Base-by-base conservation (phyloP, 2,113 vertebrate species). In the Crypturellus undulatus region DNA sequence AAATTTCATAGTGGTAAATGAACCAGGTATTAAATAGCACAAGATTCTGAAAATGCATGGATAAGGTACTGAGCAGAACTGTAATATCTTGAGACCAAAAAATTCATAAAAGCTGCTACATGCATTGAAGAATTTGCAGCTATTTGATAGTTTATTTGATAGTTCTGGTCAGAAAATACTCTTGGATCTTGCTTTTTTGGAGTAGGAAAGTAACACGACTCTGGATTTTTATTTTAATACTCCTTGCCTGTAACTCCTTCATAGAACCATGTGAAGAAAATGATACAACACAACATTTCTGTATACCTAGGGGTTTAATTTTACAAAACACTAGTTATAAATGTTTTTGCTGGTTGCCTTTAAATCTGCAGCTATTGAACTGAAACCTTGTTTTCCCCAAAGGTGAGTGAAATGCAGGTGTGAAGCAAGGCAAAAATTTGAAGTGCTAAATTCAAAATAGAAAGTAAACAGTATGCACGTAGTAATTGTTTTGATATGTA, bases 381-480 rank as follows among this genome's bases (percentile, higher is more conserved):
- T 90, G 69, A 90, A 91, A 58, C 59, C 73, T 93, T 93, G 82
- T 79, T 96, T 96, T 96, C 52, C 87, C 84, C 90, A 90, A 69
- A 89, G 82, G n/a, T 87, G 38, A 58, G 87, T 96, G 67, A 95
- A 85, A 70, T 36, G n/a, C 52, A 84, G 51, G 32, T 3, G 2
- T 77, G 63, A 92, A 64, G 15, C 68, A 78, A 40, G 47, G 71
- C 26, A 60, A 84, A 90, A 59, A 60, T 18, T 3, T 30, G 15
- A 43, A 89, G 80, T 36, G 38, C 26, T 26, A 28, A 68, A 72
- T 87, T 88, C 5, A 4, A 64, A 79, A 63, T 51, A 14, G 40
- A 71, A 89, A 79, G 34, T 36, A 84, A 92, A 43, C 40, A 88
- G 18, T 21, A n/a, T 75, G 45, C 12, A 43, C 18, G 3, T 40